These are phyloP conservation scores for Perodicticus potto DNA, from an alignment of 2,797 vertebrate species.

Conservation along the genomic window DNA sequence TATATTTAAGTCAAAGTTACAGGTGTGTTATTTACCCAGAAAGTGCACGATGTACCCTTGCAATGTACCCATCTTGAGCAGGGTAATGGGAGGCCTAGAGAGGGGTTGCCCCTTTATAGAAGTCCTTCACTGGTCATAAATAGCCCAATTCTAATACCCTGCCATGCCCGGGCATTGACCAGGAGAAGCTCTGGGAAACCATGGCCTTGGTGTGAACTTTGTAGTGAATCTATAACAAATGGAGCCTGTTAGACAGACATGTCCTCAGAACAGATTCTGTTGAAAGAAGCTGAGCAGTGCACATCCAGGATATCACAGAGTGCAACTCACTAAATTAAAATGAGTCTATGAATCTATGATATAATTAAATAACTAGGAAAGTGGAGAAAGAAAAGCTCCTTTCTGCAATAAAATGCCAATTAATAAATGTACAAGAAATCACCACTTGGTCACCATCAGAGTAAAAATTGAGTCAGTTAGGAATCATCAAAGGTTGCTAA, in stretches of 20 bases:
- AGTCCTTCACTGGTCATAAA: not conserved
- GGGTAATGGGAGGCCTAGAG: not conserved
- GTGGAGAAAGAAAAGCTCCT: not conserved
- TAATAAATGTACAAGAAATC: not conserved
- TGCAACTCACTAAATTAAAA: not conserved
- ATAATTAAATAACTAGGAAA: not conserved
- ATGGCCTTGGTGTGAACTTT: not conserved
- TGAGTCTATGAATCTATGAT: not conserved
- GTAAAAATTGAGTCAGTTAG: not conserved
- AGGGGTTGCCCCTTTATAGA: not conserved
- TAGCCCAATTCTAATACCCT: not conserved
- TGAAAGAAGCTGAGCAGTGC: not conserved
- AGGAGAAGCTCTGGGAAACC: not conserved
- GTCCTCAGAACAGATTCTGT: not conserved
- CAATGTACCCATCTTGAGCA: not conserved
- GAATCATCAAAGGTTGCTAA: not conserved
- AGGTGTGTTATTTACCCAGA: too few species aligned
- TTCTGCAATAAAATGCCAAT: conserved; percentile 9
- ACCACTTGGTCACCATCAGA: not conserved
- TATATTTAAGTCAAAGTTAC: too few species aligned
- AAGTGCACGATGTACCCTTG: too few species aligned
- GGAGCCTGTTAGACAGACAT: not conserved
- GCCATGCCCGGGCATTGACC: not conserved
- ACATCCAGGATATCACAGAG: not conserved
- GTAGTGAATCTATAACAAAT: not conserved